Conservation (phyloP, 2,888 invertebrate species). For the Bembecia ichneumoniformis region DNA sequence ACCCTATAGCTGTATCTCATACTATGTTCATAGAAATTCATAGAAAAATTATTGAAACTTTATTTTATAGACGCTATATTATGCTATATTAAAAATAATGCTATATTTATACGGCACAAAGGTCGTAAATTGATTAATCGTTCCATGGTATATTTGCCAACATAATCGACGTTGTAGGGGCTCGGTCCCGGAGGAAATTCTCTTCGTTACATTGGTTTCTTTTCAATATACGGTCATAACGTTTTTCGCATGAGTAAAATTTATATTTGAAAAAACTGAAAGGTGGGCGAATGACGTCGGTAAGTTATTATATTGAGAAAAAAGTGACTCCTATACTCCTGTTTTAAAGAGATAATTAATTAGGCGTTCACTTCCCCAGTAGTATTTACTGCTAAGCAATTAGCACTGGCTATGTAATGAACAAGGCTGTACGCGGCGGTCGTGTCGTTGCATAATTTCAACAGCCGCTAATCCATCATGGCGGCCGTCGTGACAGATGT, state of each 20-base stretch:
- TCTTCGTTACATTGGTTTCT: slow-evolving; percentile 5
- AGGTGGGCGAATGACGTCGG: too few relatives aligned
- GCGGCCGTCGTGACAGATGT: slow-evolving; percentile 36
- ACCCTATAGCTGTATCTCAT: too few relatives aligned
- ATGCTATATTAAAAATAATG: too few relatives aligned
- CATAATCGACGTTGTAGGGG: slow-evolving; percentile 1
- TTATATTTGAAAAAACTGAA: too few relatives aligned
- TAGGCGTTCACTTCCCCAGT: not conserved
- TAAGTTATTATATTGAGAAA: too few relatives aligned
- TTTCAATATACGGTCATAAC: not conserved
- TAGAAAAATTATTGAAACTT: too few relatives aligned
- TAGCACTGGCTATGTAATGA: slow-evolving; percentile 46
- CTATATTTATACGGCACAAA: too few relatives aligned
- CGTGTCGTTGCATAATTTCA: slow-evolving; percentile 59
- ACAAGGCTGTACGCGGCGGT: slow-evolving; percentile 34
- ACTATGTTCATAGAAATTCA: too few relatives aligned
- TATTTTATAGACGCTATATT: too few relatives aligned
- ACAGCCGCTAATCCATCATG: slow-evolving; percentile 39
- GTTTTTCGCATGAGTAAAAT: too few relatives aligned
- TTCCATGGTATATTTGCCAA: not conserved
- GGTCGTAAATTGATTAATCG: too few relatives aligned
- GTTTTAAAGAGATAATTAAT: not conserved
- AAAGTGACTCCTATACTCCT: too few relatives aligned
- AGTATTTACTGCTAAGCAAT: slow-evolving; percentile 30
- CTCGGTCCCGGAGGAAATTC: slow-evolving; percentile 11